Evolutionary conservation across 2,888 invertebrate genomes (phyloP).

Genomic region (Orthosia cruda): DNA sequence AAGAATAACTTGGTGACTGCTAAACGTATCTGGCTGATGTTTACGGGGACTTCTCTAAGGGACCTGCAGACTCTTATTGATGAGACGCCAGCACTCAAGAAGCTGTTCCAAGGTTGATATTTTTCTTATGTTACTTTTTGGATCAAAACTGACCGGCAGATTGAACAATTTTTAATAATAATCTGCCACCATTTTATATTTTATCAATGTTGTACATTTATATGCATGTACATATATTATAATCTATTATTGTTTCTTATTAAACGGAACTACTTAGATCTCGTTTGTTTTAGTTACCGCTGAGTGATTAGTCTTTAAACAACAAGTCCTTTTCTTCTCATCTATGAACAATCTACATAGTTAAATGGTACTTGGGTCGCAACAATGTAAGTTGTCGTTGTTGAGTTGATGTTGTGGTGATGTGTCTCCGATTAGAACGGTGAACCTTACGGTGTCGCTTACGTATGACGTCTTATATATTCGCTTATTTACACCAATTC

Average conservation of each 20-base stretch:
- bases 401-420: neutral
- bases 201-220: slow-evolving; percentile 34
- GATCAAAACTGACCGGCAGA: slow-evolving; percentile 54
- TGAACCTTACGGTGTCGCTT: neutral
- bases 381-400: slow-evolving; percentile 5
- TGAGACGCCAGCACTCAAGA: slow-evolving; percentile 63
- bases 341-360: neutral
- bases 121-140: neutral
- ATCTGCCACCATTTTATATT: slow-evolving; percentile 53
- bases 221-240: slow-evolving; percentile 29
- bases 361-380: neutral
- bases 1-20: slow-evolving; percentile 66
- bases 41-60: slow-evolving; percentile 62
- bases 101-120: slow-evolving; percentile 52
- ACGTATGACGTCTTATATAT: too few species aligned
- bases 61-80: slow-evolving; percentile 66
- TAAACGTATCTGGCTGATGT: slow-evolving; percentile 72
- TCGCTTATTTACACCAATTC: too few species aligned
- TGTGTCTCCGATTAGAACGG: neutral
- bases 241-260: slow-evolving; percentile 23
- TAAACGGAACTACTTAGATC: slow-evolving; percentile 41
- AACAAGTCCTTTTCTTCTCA: neutral
- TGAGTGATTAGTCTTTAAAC: neutral
- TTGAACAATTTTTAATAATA: slow-evolving; percentile 53
- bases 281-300: slow-evolving; percentile 21